Conservation (phyloP, 1,140 invertebrate species). For the Drosophila tristis region DNA sequence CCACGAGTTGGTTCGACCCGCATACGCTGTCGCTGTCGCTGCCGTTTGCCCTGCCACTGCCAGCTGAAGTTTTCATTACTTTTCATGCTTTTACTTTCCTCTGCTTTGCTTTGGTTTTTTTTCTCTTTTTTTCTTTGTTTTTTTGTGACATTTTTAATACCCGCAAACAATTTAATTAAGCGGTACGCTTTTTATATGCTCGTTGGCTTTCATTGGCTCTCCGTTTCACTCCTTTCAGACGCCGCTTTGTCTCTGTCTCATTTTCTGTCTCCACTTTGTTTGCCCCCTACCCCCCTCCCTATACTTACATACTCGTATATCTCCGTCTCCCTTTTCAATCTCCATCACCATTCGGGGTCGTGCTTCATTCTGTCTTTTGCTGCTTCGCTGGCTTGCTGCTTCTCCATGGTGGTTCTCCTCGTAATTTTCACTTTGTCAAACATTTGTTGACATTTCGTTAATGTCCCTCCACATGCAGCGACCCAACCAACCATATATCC, state of each 20-base stretch:
- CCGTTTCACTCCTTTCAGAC: not conserved
- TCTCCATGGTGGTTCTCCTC: slow-evolving; percentile 11
- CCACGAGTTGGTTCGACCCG: slow-evolving; percentile 56
- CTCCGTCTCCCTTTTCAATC: slow-evolving; percentile 12
- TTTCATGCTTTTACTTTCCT: slow-evolving; percentile 28
- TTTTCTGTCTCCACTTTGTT: not conserved
- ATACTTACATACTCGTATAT: not conserved
- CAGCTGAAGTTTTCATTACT: slow-evolving; percentile 72
- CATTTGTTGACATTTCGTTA: slow-evolving; percentile 76
- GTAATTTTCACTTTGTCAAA: slow-evolving; percentile 75
- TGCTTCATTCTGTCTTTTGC: slow-evolving; percentile 29
- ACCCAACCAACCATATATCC: not conserved
- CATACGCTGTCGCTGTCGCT: slow-evolving; percentile 17
- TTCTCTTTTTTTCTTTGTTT: slow-evolving; percentile 35
- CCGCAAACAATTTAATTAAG: slow-evolving; percentile 82
- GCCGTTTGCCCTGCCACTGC: not conserved
- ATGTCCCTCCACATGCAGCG: slow-evolving; percentile 63
- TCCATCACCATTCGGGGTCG: no score
- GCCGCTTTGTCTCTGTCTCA: slow-evolving; percentile 10
- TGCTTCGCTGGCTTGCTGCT: not conserved
- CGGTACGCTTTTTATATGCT: slow-evolving; percentile 65
- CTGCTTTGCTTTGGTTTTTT: not conserved
- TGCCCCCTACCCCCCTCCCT: not conserved
- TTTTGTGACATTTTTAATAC: slow-evolving; percentile 75
- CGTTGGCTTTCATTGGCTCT: slow-evolving; percentile 34